phyloP scores from a whole-genome alignment of 2,113 vertebrate genomes.

The Aspidoscelis tigris region DNA sequence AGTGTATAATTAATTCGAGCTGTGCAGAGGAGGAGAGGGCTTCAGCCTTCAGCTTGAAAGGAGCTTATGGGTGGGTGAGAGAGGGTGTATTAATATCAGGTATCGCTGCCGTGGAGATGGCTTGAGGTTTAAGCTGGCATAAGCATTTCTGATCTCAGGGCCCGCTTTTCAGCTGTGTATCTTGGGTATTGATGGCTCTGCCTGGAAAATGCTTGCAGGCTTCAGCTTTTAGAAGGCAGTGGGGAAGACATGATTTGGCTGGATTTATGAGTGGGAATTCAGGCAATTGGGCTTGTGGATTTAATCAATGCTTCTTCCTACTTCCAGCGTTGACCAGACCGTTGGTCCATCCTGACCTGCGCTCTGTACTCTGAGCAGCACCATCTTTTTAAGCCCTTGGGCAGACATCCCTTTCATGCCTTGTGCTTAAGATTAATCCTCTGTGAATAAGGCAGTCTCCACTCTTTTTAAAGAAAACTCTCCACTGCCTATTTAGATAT shows the following conservation, averaged over 20 bases:
- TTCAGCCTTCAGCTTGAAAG: conserved; percentile 64
- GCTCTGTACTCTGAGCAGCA: not conserved
- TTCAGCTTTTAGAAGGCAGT: not conserved
- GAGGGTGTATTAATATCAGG: not conserved
- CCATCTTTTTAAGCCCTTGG: not conserved
- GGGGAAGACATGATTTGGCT: not conserved
- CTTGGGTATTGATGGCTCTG: not conserved
- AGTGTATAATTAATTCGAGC: conserved; percentile 98
- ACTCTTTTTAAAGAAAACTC: too few relatives aligned
- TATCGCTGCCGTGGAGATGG: not conserved
- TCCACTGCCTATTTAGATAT: too few relatives aligned
- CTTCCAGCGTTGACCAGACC: not conserved
- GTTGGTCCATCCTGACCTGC: not conserved
- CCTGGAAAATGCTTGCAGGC: not conserved
- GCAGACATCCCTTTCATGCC: not conserved
- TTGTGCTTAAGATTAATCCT: not conserved
- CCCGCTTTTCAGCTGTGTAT: not conserved
- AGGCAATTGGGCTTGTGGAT: not conserved
- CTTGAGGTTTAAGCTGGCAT: conserved; percentile 5
- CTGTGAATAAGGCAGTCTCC: not conserved
- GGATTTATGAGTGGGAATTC: not conserved
- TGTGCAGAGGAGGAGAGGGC: conserved; percentile 79
- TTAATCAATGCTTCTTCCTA: not conserved
- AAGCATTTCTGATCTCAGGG: not conserved
- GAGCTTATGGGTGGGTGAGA: conserved; percentile 23